A percentile compares a stretch with the other conserved stretches of the same genome.
Evolutionary conservation across 2,113 vertebrate species (phyloP).

Genomic region (Rhinoderma darwinii): DNA sequence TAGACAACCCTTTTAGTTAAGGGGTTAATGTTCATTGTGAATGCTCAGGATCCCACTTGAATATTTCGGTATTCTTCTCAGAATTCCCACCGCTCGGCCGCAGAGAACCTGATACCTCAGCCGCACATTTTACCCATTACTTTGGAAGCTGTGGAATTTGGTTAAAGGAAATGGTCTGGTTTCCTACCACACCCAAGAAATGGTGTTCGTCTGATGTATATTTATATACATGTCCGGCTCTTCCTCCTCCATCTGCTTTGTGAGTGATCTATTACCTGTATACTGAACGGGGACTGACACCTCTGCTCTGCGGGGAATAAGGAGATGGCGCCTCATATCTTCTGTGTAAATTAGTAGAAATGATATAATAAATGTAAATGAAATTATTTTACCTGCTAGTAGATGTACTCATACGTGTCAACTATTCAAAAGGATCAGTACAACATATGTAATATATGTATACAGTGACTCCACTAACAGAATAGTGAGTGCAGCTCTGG

Average conservation of each 20-base stretch:
- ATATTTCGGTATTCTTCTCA: neutral
- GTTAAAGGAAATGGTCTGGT: slow-evolving; percentile 48
- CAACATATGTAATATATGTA: too few species aligned
- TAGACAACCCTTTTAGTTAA: too few species aligned
- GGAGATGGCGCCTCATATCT: neutral
- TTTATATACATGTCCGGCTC: slow-evolving; percentile 16
- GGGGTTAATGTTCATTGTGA: neutral
- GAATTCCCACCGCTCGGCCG: neutral
- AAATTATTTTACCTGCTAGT: too few species aligned
- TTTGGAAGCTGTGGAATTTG: slow-evolving; percentile 56
- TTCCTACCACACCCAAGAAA: slow-evolving; percentile 54
- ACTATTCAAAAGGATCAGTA: too few species aligned
- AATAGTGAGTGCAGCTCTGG: too few species aligned
- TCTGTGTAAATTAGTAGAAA: neutral
- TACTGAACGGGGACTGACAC: neutral
- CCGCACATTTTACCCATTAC: slow-evolving; percentile 47
- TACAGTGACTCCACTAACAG: too few species aligned
- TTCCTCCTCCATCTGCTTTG: slow-evolving; percentile 32
- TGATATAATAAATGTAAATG: too few species aligned
- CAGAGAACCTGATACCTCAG: neutral
- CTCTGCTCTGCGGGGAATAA: neutral
- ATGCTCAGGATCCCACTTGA: neutral
- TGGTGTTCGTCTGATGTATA: slow-evolving; percentile 24
- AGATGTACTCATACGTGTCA: too few species aligned
- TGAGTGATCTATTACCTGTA: neutral